Evolutionary conservation across 2,888 invertebrate species (phyloP).

Genomic region (Cataglyphis rosenhaueri): DNA sequence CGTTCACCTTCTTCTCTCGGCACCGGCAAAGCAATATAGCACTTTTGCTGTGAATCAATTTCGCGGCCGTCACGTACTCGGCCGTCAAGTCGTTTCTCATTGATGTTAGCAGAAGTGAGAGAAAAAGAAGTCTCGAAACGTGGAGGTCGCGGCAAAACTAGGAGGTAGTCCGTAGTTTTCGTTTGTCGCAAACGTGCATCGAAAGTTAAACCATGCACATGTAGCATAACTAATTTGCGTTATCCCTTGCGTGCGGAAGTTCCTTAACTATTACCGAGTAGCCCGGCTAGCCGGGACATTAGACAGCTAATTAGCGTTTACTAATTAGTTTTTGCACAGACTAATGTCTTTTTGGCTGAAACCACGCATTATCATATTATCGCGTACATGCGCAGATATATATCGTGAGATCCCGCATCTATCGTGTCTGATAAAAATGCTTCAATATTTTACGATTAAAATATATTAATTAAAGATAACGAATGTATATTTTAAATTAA

Average conservation of each 20-base stretch:
- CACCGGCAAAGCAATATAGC: slow-evolving; percentile 56
- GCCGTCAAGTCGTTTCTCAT: slow-evolving; percentile 35
- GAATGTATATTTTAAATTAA: slow-evolving; percentile 1
- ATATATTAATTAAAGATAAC: not conserved
- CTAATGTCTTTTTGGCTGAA: slow-evolving; percentile 35
- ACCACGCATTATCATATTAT: slow-evolving; percentile 21
- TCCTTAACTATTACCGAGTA: slow-evolving; percentile 45
- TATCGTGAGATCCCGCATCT: no score
- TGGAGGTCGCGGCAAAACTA: not conserved
- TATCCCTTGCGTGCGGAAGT: slow-evolving; percentile 29
- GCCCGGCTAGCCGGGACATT: slow-evolving; percentile 39
- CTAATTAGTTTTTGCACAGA: slow-evolving; percentile 51
- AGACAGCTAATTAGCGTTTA: slow-evolving; percentile 54
- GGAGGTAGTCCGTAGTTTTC: slow-evolving; percentile 42
- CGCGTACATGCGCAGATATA: not conserved
- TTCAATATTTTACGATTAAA: not conserved
- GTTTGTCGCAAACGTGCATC: slow-evolving; percentile 52
- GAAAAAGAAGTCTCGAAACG: slow-evolving; percentile 42
- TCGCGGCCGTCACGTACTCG: slow-evolving; percentile 48
- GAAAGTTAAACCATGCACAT: slow-evolving; percentile 51
- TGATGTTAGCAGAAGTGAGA: slow-evolving; percentile 24
- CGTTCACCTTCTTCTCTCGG: slow-evolving; percentile 5
- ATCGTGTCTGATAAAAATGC: not conserved
- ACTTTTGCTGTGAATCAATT: slow-evolving; percentile 62
- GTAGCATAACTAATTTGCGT: slow-evolving; percentile 49